Evolutionary conservation across 1,140 invertebrate genomes (phyloP).

Genomic region (Neodiprion virginianus): DNA sequence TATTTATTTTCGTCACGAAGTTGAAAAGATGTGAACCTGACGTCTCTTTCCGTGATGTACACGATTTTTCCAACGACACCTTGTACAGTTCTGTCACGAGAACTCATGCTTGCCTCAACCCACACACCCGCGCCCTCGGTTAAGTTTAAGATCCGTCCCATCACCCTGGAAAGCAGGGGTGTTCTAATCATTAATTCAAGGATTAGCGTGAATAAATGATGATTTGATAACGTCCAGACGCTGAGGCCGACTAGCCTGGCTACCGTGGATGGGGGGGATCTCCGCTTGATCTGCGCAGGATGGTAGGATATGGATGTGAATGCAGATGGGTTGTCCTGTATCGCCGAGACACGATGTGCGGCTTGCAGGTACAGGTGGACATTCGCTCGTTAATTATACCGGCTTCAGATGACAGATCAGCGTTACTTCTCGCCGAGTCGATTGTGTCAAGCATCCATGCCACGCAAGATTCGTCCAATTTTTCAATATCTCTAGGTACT

Average conservation of each 20-base stretch:
- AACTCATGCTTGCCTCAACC: slow-evolving; percentile 4
- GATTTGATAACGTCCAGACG: slow-evolving; percentile 60
- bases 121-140: slow-evolving; percentile 32
- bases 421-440: not conserved
- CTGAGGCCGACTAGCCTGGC: slow-evolving; percentile 37
- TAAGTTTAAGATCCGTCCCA: slow-evolving; percentile 56
- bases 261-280: slow-evolving; percentile 41
- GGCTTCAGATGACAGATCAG: no score
- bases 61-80: slow-evolving; percentile 28
- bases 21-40: not conserved
- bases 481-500: not conserved
- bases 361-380: slow-evolving; percentile 37
- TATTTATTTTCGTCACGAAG: not conserved
- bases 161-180: slow-evolving; percentile 44
- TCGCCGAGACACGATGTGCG: slow-evolving; percentile 21
- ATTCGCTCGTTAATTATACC: slow-evolving; percentile 45
- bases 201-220: slow-evolving; percentile 62
- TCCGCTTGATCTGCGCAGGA: slow-evolving; percentile 35
- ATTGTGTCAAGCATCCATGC: not conserved
- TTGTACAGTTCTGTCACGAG: slow-evolving; percentile 29
- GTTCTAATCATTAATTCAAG: slow-evolving; percentile 61
- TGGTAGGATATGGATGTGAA: slow-evolving; percentile 3
- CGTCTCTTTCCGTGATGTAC: slow-evolving; percentile 5
- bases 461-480: not conserved
- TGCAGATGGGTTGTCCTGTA: not conserved